Percentiles rank a stretch among this genome's conserved stretches.
These are phyloP conservation scores for Rhinatrema bivittatum DNA, from an alignment of 2,797 vertebrate species.

Conservation along the genomic window DNA sequence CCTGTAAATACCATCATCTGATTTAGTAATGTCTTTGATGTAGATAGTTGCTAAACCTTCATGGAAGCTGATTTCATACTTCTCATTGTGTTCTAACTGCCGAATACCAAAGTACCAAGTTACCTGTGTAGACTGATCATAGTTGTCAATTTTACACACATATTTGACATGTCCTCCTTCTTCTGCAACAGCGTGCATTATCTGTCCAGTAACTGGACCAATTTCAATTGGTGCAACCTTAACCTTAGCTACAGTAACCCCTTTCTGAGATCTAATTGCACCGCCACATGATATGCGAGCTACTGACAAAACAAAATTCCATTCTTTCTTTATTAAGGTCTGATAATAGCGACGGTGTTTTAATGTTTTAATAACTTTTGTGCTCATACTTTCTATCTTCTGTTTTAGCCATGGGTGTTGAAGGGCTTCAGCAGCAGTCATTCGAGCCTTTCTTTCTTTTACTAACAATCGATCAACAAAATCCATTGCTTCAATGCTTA, in stretches of 20 bases:
- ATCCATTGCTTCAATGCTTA: constrained; percentile 84
- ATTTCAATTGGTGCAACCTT: constrained; percentile 96
- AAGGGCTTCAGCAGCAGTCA: constrained; percentile 87
- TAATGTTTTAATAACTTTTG: constrained; percentile 74
- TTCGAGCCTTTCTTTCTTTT: constrained; percentile 92
- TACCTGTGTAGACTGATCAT: constrained; percentile 88
- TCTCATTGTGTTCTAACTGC: constrained; percentile 83
- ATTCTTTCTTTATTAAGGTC: constrained; percentile 84
- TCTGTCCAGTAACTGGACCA: constrained; percentile 83
- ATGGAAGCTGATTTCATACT: constrained; percentile 88
- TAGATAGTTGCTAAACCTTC: constrained; percentile 86
- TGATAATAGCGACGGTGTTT: constrained; percentile 95
- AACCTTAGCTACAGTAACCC: constrained; percentile 84
- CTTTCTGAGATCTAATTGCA: constrained; percentile 83
- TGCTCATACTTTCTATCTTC: constrained; percentile 71
- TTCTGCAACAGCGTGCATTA: constrained; percentile 72
- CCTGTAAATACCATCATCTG: constrained; percentile 92
- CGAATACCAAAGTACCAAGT: constrained; percentile 96
- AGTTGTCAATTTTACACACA: constrained; percentile 89
- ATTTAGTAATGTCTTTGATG: constrained; percentile 77
- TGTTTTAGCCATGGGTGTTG: constrained; percentile 84
- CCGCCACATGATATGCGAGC: constrained; percentile 88
- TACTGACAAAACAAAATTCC: constrained; percentile 84
- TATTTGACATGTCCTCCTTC: constrained; percentile 84
- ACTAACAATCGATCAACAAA: constrained; percentile 89